Evolutionary conservation across 2,797 vertebrate genomes (phyloP), one percentile per base, ranked within the genome.

Genomic region (Lepus oiostolus): DNA sequence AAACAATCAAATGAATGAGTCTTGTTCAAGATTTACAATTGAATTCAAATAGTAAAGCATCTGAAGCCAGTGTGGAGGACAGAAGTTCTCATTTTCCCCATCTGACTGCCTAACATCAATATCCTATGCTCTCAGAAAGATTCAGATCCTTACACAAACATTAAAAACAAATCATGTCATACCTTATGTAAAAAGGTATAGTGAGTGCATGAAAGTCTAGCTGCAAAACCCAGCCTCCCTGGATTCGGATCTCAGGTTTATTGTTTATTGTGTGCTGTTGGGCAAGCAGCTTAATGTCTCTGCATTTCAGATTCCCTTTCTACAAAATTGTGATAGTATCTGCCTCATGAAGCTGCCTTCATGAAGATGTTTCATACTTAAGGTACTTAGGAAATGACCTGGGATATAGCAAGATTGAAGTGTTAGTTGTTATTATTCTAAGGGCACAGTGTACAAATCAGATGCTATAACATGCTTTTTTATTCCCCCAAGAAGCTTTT

Each of bases 1-100:
- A 91, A 93, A 92, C 70, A 88, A 76, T 3, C 42, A 81, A 83
- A 91, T 72, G 65, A 83, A 6, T 26, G 91, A 60, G 32, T 38
- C 30, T 42, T 86, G 62, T n/a, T 54, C 22, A 92, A 72, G 52
- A 87, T 32, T 67, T 68, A 65, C 9, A 60, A 17, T 60, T 16
- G 14, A 91, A 86, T 62, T 75, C 70, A 85, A 38, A n/a, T 22
- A 74, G 50, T n/a, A 63, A 10, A 67, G 21, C 21, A 68, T 38
- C 82, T 71, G 86, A 67, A 65, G 35, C n/a, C 5, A 50, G 22
- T 16, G n/a, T 1, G 2, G 30, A 60, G 32, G 26, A 9, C 63
- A 30, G 38, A 81, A 79, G 22, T 4, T 21, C 75, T 21, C 8
- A 8, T 11, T 79, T 19, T 1, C n/a, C 30, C 30, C 28, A n/a